A percentile compares a stretch with the other conserved stretches of the same genome.
Evolutionary conservation across 2,888 invertebrate species (phyloP).

Genomic region (Mayetiola destructor): DNA sequence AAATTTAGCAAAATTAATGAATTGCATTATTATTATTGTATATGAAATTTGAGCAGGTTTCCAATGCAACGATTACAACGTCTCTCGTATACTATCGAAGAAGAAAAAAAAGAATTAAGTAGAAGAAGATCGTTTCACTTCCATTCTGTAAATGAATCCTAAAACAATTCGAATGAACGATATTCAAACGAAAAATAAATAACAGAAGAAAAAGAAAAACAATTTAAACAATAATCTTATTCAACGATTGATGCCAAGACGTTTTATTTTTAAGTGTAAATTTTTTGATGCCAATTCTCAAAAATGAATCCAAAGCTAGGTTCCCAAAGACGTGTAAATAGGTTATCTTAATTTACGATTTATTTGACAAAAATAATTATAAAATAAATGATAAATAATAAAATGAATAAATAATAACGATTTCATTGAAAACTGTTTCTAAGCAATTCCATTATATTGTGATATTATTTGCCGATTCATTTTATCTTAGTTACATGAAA

Average conservation of each 20-base stretch:
- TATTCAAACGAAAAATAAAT: not conserved
- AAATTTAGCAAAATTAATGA: too few species aligned
- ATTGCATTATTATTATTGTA: not conserved
- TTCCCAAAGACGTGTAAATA: constrained; percentile 13
- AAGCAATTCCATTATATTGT: too few species aligned
- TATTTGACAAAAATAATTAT: not conserved
- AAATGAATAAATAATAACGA: constrained; percentile 5
- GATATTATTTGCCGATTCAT: too few species aligned
- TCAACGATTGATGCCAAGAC: not conserved
- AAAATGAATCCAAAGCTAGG: not conserved
- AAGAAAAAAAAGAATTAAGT: too few species aligned
- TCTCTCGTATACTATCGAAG: too few species aligned
- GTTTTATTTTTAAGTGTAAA: constrained; percentile 11
- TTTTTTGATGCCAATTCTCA: constrained; percentile 11
- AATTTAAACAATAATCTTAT: not conserved
- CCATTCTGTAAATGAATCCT: too few species aligned
- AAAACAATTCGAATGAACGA: too few species aligned
- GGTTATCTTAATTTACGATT: not conserved
- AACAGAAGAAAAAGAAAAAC: not conserved
- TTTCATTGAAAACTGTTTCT: constrained; percentile 1
- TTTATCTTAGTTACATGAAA: too few species aligned
- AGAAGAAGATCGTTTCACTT: too few species aligned
- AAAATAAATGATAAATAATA: constrained; percentile 9
- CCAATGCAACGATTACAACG: constrained; percentile 16
- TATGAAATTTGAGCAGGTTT: constrained; percentile 14